Percentiles rank a stretch among this genome's conserved stretches.
These are phyloP conservation scores for Loripinus fragilis DNA, from an alignment of 2,888 invertebrate species.

Conservation along the genomic window DNA sequence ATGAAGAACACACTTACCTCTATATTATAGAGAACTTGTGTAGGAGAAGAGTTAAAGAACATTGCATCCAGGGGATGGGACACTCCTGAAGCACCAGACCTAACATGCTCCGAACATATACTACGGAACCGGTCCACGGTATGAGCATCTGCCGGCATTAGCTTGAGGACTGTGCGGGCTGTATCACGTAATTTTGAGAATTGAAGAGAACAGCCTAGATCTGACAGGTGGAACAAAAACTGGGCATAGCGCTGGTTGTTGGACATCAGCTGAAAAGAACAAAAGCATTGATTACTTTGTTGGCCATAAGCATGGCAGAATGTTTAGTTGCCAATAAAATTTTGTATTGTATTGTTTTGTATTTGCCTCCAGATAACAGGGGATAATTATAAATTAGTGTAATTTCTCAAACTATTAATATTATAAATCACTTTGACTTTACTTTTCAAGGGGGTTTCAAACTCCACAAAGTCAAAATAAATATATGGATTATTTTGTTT, in stretches of 20 bases:
- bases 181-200: conserved; percentile 93
- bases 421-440: no score
- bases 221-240: conserved; percentile 89
- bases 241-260: conserved; percentile 87
- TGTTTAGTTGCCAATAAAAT: no score
- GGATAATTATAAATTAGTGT: no score
- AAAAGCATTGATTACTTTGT: neutral
- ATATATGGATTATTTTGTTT: no score
- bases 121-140: conserved; percentile 86
- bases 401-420: no score
- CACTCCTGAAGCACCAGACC: conserved; percentile 62
- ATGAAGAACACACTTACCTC: conserved; percentile 85
- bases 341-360: no score
- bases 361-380: no score
- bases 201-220: conserved; percentile 92
- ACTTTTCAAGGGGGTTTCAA: no score
- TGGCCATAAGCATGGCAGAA: no score
- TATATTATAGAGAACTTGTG: conserved; percentile 90
- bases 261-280: conserved; percentile 89
- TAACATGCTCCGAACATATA: conserved; percentile 84
- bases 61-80: conserved; percentile 84
- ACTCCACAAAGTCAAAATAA: no score
- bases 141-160: conserved; percentile 88
- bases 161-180: conserved; percentile 90
- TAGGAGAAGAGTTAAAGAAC: conserved; percentile 89